Evolutionary conservation across 2,113 vertebrate species (phyloP), one percentile per base, ranked within the genome.

Genomic region (Boleophthalmus pectinirostris): DNA sequence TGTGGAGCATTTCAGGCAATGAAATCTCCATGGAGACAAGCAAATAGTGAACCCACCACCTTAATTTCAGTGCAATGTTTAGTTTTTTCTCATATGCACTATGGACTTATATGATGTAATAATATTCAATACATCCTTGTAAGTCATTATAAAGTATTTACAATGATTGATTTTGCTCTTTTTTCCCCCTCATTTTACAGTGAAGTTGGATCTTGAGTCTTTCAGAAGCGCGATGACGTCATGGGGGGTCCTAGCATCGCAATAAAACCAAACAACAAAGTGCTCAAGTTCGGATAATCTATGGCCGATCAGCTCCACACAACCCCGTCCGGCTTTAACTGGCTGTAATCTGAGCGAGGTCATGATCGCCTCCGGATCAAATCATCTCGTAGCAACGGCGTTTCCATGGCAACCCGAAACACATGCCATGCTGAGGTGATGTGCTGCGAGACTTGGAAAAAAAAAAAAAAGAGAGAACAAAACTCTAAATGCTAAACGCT

Each of bases 321-420:
- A 29, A 29, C 51, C 7, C 51, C 51, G 51, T n/a, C 51, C 20
- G 20, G 51, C 6, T 51, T 54, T 83, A 81, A 84, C 87, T 71
- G 54, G 11, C 23, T 61, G 58, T 86, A 82, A 82, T 76, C 66
- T 87, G 75, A 85, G 87, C 66, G 69, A 78, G 78, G 73, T 90
- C 90, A 90, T 91, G 89, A 85, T 84, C 86, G 83, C 81, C 66
- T 14, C 78, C 81, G 88, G 91, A 92, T 90, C 92, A 89, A 92
- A 87, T 86, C 82, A 94, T 92, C 90, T 91, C 93, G 88, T 94
- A 91, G 93, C 92, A 94, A 94, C 93, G 72, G 25, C 56, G 61
- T 92, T 77, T 45, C 89, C 87, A 86, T 89, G 90, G 89, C 79
- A 89, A 92, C 91, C 69, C 82, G 90, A 87, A 88, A 88, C 90